phyloP scores from a whole-genome alignment of 2,113 vertebrate genomes.

The Tretioscincus oriximinensis region DNA sequence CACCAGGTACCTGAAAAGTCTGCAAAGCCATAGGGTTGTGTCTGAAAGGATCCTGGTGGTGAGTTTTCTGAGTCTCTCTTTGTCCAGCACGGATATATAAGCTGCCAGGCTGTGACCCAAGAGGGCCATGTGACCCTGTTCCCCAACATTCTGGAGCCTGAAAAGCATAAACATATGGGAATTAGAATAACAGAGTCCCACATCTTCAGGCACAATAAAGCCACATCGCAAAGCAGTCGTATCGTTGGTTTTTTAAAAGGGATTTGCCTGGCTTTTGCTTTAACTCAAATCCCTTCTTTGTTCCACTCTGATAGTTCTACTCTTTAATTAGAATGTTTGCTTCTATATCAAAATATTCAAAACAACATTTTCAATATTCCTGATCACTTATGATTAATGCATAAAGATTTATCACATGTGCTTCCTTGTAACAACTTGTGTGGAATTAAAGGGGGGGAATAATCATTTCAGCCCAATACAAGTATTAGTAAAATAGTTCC shows the following conservation, averaged over 20 bases:
- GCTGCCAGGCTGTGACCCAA: slow-evolving; percentile 95
- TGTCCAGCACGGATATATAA: slow-evolving; percentile 91
- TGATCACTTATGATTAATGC: background rate
- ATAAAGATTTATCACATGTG: background rate
- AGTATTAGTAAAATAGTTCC: background rate
- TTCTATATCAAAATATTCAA: no score
- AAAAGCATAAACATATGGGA: slow-evolving; percentile 54
- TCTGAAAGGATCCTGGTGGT: slow-evolving; percentile 94
- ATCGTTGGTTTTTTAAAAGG: background rate
- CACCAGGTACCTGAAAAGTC: slow-evolving; percentile 84
- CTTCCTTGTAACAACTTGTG: background rate
- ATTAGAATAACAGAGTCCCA: background rate
- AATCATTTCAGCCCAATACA: background rate
- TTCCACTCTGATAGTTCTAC: no score
- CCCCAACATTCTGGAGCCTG: slow-evolving; percentile 87
- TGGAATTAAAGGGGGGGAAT: background rate
- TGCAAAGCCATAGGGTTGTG: slow-evolving; percentile 94
- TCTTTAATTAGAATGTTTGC: no score
- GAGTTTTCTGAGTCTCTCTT: slow-evolving; percentile 86
- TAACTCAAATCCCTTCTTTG: background rate
- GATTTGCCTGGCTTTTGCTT: background rate
- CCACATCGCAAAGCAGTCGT: background rate
- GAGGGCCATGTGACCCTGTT: slow-evolving; percentile 93
- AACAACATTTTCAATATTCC: no score
- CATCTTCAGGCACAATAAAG: slow-evolving; percentile 2